Evolutionary conservation across 2,888 invertebrate genomes (phyloP), one percentile per base, ranked within the genome.

Genomic region (Troglohyphantes excavatus): DNA sequence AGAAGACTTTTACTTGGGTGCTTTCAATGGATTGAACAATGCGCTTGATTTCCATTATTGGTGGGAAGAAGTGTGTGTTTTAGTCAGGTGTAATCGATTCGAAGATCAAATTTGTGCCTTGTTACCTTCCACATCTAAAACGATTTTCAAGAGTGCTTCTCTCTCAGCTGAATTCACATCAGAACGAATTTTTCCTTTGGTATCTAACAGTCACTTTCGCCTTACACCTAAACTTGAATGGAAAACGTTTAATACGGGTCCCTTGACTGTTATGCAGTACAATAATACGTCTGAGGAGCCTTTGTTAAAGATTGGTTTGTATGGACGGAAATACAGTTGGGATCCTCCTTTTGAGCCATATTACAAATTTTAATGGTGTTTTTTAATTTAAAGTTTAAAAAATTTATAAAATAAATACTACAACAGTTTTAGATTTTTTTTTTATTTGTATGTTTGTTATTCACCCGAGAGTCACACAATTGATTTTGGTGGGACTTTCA

Each of bases 1-100:
- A 11, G 90, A 90, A 67, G 70, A 85, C 11, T 85, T 61, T 73
- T 84, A 85, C 27, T 63, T 90, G 2, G 29, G 46, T 0, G 78
- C 65, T 46, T 85, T 85, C 23, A 79, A 46, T 53, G 85, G 90
- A 27, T 21, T 59, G 2, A 81, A 75, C 19, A 46, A 73, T 53
- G 81, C 75, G 17, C 17, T 5, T 13, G 27, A 27, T 6, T 88
- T 43, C 59, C 81, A 46, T 21, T 21, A 65, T 6, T 81, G 73
- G 72, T 43, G 46, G n/a, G 81, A 88, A 81, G 81, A 88, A 73
- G 61, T 33, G 6, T 88, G 81, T 53, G 11, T 88, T 3, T 59
- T 81, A 23, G 13, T 73, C 19, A 65, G 88, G 6, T 88, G 81
- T 39, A 68, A 88, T 73, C 53, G 81, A 17, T 67, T 33, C 1